Percentiles rank a stretch among this genome's conserved stretches.
phyloP scores from a whole-genome alignment of 53 echinoderm and acorn worm species.

The Echinarachnius parma region DNA sequence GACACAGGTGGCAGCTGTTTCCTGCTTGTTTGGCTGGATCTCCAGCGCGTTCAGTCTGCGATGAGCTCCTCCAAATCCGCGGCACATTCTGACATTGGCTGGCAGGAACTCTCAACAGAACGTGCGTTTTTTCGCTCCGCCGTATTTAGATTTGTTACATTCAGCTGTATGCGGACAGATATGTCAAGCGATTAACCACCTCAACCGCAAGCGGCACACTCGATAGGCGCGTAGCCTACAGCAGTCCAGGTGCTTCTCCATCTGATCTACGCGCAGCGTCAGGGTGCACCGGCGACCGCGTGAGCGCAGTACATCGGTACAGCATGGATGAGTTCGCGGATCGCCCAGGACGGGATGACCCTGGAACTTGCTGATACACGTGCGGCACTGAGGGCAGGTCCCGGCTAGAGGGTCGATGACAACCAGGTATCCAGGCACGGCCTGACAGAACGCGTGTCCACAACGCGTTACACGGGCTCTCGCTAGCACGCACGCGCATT shows the following conservation, averaged over 20 bases:
- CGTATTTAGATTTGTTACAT: constrained; percentile 56
- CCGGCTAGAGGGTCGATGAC: constrained; percentile 62
- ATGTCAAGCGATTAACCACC: constrained; percentile 61
- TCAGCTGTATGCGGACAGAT: constrained; percentile 58
- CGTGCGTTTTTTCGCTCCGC: constrained; percentile 13
- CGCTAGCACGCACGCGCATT: constrained; percentile 69
- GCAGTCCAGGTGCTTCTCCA: constrained; percentile 51
- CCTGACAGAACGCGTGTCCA: constrained; percentile 81
- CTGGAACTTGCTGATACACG: constrained; percentile 58
- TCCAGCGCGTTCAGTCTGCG: constrained; percentile 56
- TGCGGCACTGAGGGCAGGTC: constrained; percentile 87
- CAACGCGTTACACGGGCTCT: constrained; percentile 77
- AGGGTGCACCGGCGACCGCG: constrained; percentile 69
- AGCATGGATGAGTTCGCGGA: constrained; percentile 61
- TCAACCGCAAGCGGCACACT: constrained; percentile 69
- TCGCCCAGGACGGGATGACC: constrained; percentile 74
- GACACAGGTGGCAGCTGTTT: constrained; percentile 69
- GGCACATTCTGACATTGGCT: constrained; percentile 18
- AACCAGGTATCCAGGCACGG: constrained; percentile 74
- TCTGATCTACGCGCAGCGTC: constrained; percentile 63
- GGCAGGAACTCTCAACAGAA: constrained; percentile 3
- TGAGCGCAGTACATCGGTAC: too few species aligned
- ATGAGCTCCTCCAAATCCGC: constrained; percentile 17
- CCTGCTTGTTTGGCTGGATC: constrained; percentile 67
- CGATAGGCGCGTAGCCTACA: constrained; percentile 79